Evolutionary conservation across 2,888 invertebrate species (phyloP).

Genomic region (Drosophila prolongata): DNA sequence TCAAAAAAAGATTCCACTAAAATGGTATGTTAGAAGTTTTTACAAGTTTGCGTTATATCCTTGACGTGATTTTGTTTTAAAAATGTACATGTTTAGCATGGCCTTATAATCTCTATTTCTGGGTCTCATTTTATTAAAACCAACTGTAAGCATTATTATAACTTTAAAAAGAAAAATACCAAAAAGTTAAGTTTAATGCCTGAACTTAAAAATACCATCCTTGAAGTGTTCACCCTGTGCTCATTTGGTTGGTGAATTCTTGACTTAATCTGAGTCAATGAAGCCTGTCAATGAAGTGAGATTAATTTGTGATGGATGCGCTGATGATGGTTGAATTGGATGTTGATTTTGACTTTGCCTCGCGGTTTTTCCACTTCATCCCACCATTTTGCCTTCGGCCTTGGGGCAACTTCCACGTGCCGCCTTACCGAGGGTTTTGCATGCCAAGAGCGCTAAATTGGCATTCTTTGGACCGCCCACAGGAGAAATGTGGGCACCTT

Average conservation of each 20-base stretch:
- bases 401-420: conserved; percentile 27
- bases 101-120: too few relatives aligned
- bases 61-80: too few relatives aligned
- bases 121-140: too few relatives aligned
- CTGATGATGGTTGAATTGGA: conserved; percentile 5
- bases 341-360: conserved; percentile 2
- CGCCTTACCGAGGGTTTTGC: conserved; percentile 30
- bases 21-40: background rate
- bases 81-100: too few relatives aligned
- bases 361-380: background rate
- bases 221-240: too few relatives aligned
- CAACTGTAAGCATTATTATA: too few relatives aligned
- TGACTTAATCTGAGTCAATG: conserved; percentile 2
- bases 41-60: background rate
- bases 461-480: conserved; percentile 45
- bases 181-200: too few relatives aligned
- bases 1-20: background rate
- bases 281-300: background rate
- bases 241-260: conserved; percentile 1
- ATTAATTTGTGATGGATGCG: conserved; percentile 27
- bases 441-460: conserved; percentile 40
- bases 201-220: too few relatives aligned
- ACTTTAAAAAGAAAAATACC: too few relatives aligned
- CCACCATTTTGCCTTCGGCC: conserved; percentile 6
- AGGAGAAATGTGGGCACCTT: conserved; percentile 8